Base-by-base conservation (phyloP, 2,797 vertebrate species). In the Hyperoplus immaculatus region DNA sequence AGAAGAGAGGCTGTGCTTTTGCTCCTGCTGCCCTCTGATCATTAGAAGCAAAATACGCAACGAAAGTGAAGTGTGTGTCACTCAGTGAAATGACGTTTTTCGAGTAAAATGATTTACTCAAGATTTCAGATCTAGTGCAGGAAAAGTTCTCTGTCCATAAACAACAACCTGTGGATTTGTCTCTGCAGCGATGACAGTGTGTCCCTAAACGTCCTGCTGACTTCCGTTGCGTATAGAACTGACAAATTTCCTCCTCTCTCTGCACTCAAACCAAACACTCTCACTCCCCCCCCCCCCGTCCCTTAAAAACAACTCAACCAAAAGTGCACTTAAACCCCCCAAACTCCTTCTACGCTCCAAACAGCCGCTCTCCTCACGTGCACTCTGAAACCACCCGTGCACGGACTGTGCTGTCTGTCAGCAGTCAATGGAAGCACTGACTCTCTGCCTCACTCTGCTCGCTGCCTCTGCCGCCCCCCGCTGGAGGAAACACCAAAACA, bases 371-470 rank as follows among this genome's bases (percentile, higher is more conserved):
- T 39, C 76, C 86, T 78, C 88, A 78, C 81, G 16, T 70, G 80
- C 88, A 82, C 89, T 77, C 83, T 78, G 49, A 77, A 58, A 83
- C 4, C 7, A 82, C 84, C 80, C 82, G 69, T 51, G 88, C 92
- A 83, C 90, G 73, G 62, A 86, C 83, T 74, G 71, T 72, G 82
- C 82, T 16, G 85, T 89, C 82, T 16, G 85, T 89, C 86, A 87
- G 85, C 86, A 84, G 79, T 84, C 84, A 79, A 38, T 70, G 87
- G 90, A 91, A 90, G 86, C 89, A 84, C 89, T 36, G 84, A 87
- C 84, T 92, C 80, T 89, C 86, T 78, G 87, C 88, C 87, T 92
- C 88, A 81, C 84, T 71, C 81, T 91, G 92, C 92, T 90, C 86
- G 83, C 89, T 88, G 82, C 88, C 89, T 89, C 86, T 87, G 88